Evolutionary conservation across 2,797 vertebrate genomes (phyloP).

Genomic region (Ptychobarbus kaznakovi): DNA sequence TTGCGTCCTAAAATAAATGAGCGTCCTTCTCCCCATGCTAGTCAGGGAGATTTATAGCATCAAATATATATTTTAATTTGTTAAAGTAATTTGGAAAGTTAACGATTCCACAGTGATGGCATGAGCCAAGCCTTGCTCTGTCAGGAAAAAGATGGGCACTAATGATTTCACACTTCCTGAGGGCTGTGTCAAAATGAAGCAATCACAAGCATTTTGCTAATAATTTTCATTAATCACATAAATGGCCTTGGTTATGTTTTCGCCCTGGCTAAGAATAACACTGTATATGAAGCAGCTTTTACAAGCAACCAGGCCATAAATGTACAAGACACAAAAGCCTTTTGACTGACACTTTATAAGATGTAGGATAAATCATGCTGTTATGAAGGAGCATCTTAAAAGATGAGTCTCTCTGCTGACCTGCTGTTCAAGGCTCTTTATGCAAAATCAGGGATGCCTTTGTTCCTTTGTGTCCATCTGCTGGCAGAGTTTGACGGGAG

Average conservation of each 20-base stretch:
- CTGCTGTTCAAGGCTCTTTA: constrained; percentile 27
- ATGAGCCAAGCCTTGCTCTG: constrained; percentile 5
- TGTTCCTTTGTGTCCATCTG: constrained; percentile 62
- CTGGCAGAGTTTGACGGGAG: constrained; percentile 64
- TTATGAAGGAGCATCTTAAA: constrained; percentile 33
- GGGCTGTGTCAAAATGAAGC: constrained; percentile 39
- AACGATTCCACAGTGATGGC: constrained; percentile 26
- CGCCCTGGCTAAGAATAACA: not conserved
- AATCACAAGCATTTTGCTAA: constrained; percentile 42
- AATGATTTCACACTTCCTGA: constrained; percentile 35
- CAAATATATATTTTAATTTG: constrained; percentile 50
- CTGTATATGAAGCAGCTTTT: constrained; percentile 1
- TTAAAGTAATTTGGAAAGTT: constrained; percentile 46
- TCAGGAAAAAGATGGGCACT: constrained; percentile 24
- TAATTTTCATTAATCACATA: constrained; percentile 50
- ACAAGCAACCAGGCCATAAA: constrained; percentile 24
- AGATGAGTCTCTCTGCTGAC: constrained; percentile 26
- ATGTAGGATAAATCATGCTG: constrained; percentile 38
- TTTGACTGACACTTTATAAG: constrained; percentile 43
- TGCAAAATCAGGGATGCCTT: constrained; percentile 49
- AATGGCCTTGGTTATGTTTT: constrained; percentile 36
- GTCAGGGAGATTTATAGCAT: constrained; percentile 32
- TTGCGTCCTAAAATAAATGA: constrained; percentile 29
- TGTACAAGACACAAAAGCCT: constrained; percentile 29
- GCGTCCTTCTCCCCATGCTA: not conserved